phyloP scores from a whole-genome alignment of 2,888 invertebrate species.

The Rugalucina vietnamica region DNA sequence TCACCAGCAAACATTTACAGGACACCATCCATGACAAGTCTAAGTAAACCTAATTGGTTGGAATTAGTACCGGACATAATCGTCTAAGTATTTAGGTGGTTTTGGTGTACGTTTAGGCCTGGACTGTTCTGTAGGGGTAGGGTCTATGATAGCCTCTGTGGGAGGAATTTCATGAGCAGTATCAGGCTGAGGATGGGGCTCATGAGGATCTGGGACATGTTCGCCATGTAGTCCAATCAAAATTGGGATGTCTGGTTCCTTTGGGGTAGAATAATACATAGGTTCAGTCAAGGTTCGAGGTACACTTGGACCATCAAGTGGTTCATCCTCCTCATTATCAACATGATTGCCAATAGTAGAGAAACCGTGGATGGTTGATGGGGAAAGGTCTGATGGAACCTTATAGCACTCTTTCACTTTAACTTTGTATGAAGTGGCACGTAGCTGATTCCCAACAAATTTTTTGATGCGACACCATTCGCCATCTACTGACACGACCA shows the following conservation, averaged over 20 bases:
- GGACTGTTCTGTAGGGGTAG: too few relatives aligned
- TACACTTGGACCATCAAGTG: neutral
- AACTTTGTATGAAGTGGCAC: conserved; percentile 50
- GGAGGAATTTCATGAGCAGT: too few relatives aligned
- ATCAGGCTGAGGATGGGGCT: too few relatives aligned
- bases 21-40: too few relatives aligned
- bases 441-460: conserved; percentile 55
- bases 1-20: too few relatives aligned
- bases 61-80: too few relatives aligned
- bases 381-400: neutral
- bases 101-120: too few relatives aligned
- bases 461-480: conserved; percentile 58
- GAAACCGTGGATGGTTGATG: neutral
- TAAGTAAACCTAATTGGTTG: too few relatives aligned
- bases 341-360: too few relatives aligned
- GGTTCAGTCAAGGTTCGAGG: neutral
- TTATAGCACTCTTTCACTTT: conserved; percentile 55
- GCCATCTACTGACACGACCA: conserved; percentile 46
- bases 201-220: neutral
- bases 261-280: too few relatives aligned
- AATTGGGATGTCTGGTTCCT: neutral
- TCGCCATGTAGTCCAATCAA: neutral
- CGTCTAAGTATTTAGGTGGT: too few relatives aligned
- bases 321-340: neutral
- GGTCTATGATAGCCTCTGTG: too few relatives aligned